phyloP scores from a whole-genome alignment of 2,113 vertebrate genomes.

The Charadrius vociferus region DNA sequence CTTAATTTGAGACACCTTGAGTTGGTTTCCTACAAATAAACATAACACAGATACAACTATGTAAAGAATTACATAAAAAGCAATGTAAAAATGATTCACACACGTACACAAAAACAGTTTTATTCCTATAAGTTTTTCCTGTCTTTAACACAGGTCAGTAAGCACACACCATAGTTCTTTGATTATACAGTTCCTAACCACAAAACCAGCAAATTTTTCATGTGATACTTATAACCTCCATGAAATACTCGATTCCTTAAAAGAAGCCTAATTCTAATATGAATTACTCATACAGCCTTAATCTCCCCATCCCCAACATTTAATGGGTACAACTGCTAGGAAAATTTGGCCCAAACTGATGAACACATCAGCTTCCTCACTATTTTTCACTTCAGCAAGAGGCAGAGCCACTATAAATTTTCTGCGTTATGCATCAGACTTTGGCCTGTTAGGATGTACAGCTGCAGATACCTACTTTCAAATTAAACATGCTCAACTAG shows the following conservation, averaged over 20 bases:
- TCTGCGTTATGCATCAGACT: neutral
- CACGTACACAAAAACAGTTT: neutral
- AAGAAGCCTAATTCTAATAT: neutral
- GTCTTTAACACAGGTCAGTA: neutral
- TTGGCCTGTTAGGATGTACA: neutral
- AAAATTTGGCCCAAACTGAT: neutral
- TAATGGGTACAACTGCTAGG: neutral
- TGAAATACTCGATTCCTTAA: neutral
- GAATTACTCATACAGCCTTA: neutral
- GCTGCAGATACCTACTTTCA: constrained; percentile 16
- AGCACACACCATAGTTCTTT: neutral
- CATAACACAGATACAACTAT: neutral
- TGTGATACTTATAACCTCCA: neutral
- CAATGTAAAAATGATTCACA: neutral
- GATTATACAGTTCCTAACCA: neutral
- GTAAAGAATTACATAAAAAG: neutral
- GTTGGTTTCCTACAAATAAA: neutral
- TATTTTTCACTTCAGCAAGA: constrained; percentile 21
- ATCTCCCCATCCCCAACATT: neutral
- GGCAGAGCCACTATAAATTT: neutral
- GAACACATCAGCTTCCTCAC: neutral
- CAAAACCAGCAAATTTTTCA: neutral
- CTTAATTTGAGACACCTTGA: neutral
- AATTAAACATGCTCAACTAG: constrained; percentile 30
- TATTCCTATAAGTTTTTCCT: neutral